These are phyloP conservation scores for Ptilorrhoa leucosticta DNA, from an alignment of 2,113 vertebrate genomes.

Conservation along the genomic window DNA sequence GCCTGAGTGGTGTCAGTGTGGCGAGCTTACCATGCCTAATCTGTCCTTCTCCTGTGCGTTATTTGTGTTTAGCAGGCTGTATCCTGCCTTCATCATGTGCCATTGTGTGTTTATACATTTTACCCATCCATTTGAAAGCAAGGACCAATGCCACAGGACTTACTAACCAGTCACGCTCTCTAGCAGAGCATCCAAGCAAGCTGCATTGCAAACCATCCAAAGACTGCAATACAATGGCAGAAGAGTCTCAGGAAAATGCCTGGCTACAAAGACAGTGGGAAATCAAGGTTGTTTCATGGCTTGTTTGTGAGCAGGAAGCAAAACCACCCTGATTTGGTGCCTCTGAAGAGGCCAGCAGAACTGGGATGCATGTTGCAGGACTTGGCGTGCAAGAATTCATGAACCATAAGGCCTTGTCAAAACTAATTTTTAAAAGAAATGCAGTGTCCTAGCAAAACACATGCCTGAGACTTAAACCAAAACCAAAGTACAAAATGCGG, in stretches of 20 bases:
- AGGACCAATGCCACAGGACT: not conserved
- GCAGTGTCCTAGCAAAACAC: constrained; percentile 29
- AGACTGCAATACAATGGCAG: not conserved
- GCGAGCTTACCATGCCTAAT: not conserved
- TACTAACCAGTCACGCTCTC: not conserved
- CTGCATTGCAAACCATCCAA: not conserved
- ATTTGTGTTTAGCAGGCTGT: not conserved
- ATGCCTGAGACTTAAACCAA: constrained; percentile 22
- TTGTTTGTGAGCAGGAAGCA: not conserved
- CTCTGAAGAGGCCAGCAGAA: not conserved
- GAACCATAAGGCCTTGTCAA: constrained; percentile 20
- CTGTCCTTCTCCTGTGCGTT: not conserved
- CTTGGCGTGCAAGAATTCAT: constrained; percentile 5
- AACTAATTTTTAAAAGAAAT: constrained; percentile 41
- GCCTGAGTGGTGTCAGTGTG: not conserved
- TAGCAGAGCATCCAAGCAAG: not conserved
- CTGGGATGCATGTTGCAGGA: not conserved
- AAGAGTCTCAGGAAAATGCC: not conserved
- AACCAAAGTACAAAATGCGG: constrained; percentile 2
- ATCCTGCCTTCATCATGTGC: not conserved
- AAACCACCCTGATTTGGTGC: not conserved
- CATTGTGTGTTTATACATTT: not conserved
- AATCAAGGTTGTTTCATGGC: not conserved
- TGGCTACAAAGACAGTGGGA: not conserved
- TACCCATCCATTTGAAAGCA: not conserved